Conservation (phyloP, 1,140 invertebrate species). For the Xylocopa sonorina region DNA sequence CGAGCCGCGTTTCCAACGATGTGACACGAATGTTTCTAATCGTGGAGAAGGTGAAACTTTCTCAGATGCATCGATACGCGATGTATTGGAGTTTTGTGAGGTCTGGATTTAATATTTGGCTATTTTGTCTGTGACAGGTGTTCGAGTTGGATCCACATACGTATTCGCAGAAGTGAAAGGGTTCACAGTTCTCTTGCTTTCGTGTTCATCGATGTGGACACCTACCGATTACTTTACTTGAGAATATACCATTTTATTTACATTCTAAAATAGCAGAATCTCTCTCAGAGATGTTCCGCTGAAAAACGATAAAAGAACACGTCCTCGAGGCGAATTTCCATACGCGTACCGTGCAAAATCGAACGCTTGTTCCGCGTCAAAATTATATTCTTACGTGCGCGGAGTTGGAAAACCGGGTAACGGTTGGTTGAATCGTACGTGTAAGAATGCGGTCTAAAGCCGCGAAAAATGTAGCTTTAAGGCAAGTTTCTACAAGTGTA, state of each 20-base stretch:
- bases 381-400: conserved; percentile 18
- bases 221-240: neutral
- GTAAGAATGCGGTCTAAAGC: conserved; percentile 10
- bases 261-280: neutral
- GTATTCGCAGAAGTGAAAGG: no score
- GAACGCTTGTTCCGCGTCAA: conserved; percentile 1
- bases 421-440: conserved; percentile 6
- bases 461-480: conserved; percentile 13
- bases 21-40: neutral
- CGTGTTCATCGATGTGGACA: neutral
- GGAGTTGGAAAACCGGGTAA: conserved; percentile 6
- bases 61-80: neutral
- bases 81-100: no score
- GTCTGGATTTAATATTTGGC: no score
- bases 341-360: neutral
- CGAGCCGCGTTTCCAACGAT: neutral
- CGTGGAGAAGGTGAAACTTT: neutral
- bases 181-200: no score
- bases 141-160: no score
- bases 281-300: neutral
- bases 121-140: no score
- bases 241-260: neutral
- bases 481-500: conserved; percentile 20
- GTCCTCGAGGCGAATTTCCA: neutral
- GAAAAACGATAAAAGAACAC: neutral